These are phyloP conservation scores for Cryptocephalus moraei DNA, from an alignment of 2,888 invertebrate genomes.

Conservation along the genomic window DNA sequence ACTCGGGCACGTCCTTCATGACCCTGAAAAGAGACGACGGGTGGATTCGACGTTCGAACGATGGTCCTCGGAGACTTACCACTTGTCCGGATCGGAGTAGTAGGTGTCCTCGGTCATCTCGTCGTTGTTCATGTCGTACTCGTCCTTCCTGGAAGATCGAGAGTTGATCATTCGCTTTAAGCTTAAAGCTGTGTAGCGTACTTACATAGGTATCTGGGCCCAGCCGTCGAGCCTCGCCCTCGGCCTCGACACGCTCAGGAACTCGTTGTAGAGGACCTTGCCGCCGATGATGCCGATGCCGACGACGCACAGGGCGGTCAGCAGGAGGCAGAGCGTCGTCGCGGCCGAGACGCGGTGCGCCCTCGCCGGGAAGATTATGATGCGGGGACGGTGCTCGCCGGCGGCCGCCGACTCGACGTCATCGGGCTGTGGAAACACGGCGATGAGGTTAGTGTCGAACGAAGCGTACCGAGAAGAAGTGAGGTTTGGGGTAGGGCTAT, in stretches of 20 bases:
- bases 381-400: constrained; percentile 24
- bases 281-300: constrained; percentile 63
- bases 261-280: constrained; percentile 65
- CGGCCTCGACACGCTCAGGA: constrained; percentile 50
- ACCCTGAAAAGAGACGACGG: neutral
- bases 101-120: neutral
- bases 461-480: neutral
- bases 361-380: constrained; percentile 35
- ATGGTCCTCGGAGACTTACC: neutral
- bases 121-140: constrained; percentile 1
- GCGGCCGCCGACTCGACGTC: constrained; percentile 37
- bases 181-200: constrained; percentile 1
- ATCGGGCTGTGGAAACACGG: constrained; percentile 14
- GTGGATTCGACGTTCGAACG: no score
- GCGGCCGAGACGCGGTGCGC: constrained; percentile 48
- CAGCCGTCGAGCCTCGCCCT: constrained; percentile 49
- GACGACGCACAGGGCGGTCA: constrained; percentile 60
- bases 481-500: neutral
- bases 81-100: neutral
- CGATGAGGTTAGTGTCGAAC: constrained; percentile 7
- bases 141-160: constrained; percentile 4
- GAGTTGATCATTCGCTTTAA: neutral
- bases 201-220: constrained; percentile 51
- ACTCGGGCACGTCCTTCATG: constrained; percentile 6
- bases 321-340: constrained; percentile 56